Percentiles rank a stretch among this genome's conserved stretches.
These are phyloP conservation scores for Stenurella melanura DNA, from an alignment of 2,888 invertebrate genomes.

Conservation along the genomic window DNA sequence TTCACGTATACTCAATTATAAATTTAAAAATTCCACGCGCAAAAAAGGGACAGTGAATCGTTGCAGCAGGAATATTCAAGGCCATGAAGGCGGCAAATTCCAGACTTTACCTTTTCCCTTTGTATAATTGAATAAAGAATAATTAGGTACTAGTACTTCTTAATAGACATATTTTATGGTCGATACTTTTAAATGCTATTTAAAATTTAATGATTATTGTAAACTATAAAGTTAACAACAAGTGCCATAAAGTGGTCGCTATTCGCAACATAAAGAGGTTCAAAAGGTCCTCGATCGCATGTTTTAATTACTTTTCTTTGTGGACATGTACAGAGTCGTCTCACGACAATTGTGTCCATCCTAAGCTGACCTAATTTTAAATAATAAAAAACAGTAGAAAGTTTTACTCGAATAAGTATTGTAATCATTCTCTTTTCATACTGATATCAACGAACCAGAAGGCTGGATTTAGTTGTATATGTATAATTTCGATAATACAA, in stretches of 20 bases:
- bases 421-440: too few species aligned
- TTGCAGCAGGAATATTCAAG: constrained; percentile 35
- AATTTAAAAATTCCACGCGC: constrained; percentile 45
- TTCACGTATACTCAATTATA: constrained; percentile 49
- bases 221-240: constrained; percentile 31
- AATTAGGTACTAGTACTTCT: constrained; percentile 41
- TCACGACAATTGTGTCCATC: too few species aligned
- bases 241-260: constrained; percentile 13
- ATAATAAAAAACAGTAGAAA: too few species aligned
- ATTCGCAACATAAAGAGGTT: constrained; percentile 7
- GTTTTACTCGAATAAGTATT: too few species aligned
- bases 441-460: too few species aligned
- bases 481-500: too few species aligned
- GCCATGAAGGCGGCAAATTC: constrained; percentile 42
- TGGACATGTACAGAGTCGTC: constrained; percentile 2
- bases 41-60: constrained; percentile 44
- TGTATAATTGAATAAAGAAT: constrained; percentile 36
- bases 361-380: too few species aligned
- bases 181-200: constrained; percentile 33
- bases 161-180: constrained; percentile 28
- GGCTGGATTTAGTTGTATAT: too few species aligned
- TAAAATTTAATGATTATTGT: constrained; percentile 44
- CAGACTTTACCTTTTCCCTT: constrained; percentile 12
- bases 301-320: constrained; percentile 27
- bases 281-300: neutral